Evolutionary conservation across 30 jellyfish, hydroid and myxozoan genomes (phyloP).

Genomic region (Phacellophora camtschatica): DNA sequence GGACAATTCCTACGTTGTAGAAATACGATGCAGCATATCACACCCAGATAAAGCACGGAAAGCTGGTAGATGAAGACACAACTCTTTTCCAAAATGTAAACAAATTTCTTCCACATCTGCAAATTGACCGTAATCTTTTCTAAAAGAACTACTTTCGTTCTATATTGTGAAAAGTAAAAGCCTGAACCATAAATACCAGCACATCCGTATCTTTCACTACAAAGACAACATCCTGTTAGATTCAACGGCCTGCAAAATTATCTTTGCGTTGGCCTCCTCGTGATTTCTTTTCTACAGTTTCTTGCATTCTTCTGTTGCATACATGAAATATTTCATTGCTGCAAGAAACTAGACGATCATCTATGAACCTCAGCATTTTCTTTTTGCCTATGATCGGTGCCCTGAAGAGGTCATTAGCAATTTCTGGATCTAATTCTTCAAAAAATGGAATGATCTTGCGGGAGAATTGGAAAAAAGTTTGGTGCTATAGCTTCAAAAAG

Average conservation of each 20-base stretch:
- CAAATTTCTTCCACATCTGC: constrained; percentile 13
- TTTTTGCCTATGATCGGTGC: constrained; percentile 46
- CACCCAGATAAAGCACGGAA: constrained; percentile 19
- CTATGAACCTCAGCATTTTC: constrained; percentile 47
- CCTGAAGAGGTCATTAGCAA: constrained; percentile 21
- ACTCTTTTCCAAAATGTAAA: not conserved
- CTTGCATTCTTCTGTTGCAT: constrained; percentile 22
- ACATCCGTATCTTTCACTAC: constrained; percentile 10
- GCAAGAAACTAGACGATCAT: constrained; percentile 38
- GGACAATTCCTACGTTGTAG: not conserved
- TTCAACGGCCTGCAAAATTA: constrained; percentile 7
- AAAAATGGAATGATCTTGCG: constrained; percentile 26
- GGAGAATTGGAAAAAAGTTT: constrained; percentile 28
- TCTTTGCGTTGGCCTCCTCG: constrained; percentile 13
- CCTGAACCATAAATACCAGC: constrained; percentile 17
- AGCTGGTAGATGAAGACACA: not conserved
- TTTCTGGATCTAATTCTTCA: constrained; percentile 36
- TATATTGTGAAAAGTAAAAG: not conserved
- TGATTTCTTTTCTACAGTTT: not conserved
- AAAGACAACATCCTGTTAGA: constrained; percentile 20
- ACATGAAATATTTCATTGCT: constrained; percentile 14
- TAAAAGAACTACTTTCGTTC: not conserved
- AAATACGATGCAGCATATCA: constrained; percentile 10
- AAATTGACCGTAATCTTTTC: not conserved
- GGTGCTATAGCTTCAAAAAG: constrained; percentile 35